These are phyloP conservation scores for Telmatherina bonti DNA, from an alignment of 2,797 vertebrate genomes.

Conservation along the genomic window DNA sequence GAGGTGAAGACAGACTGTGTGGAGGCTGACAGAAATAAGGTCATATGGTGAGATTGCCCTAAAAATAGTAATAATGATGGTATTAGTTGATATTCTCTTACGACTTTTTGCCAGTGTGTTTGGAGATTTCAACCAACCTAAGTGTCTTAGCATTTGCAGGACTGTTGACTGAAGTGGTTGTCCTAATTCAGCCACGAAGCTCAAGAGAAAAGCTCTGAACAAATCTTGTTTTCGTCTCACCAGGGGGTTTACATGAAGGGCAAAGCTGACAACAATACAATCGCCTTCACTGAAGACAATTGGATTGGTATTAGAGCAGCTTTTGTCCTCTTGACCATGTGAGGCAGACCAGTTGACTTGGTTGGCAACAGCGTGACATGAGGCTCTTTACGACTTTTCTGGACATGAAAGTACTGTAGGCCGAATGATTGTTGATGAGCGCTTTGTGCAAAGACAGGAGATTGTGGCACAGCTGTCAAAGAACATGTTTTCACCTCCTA, in stretches of 20 bases:
- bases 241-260: conserved; percentile 56
- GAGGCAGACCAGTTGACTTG: conserved; percentile 46
- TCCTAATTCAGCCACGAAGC: conserved; percentile 47
- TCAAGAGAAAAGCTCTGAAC: conserved; percentile 56
- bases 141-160: conserved; percentile 34
- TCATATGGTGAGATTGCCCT: background rate
- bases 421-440: conserved; percentile 17
- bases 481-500: conserved; percentile 22
- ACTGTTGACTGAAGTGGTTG: conserved; percentile 36
- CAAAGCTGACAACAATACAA: conserved; percentile 56
- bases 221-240: conserved; percentile 62
- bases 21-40: conserved; percentile 17
- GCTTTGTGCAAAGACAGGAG: background rate
- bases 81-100: conserved; percentile 3
- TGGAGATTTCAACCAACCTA: conserved; percentile 17
- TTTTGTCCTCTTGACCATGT: conserved; percentile 56
- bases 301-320: conserved; percentile 57
- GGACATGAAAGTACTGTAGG: conserved; percentile 16
- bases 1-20: conserved; percentile 1
- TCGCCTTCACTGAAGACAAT: conserved; percentile 45
- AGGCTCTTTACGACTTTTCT: conserved; percentile 21
- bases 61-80: background rate
- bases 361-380: conserved; percentile 25
- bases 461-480: conserved; percentile 13
- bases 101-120: conserved; percentile 5